Conservation (phyloP, 2,797 vertebrate genomes). For the Yasuhikotakia modesta region DNA sequence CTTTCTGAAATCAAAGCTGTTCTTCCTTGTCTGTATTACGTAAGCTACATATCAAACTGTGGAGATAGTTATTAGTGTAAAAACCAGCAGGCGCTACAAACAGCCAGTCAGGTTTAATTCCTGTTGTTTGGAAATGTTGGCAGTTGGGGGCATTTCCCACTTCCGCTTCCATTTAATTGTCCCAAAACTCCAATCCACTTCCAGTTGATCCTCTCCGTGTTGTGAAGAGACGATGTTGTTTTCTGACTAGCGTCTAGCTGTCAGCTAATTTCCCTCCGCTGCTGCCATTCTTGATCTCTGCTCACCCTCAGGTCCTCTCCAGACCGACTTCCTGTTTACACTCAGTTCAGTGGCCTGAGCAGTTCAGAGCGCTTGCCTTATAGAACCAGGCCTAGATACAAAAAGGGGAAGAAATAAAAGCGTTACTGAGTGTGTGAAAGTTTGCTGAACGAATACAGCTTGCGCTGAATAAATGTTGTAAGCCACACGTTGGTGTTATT, state of each 20-base stretch:
- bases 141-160: constrained; percentile 42
- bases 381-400: constrained; percentile 52
- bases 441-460: not conserved
- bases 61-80: not conserved
- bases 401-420: constrained; percentile 28
- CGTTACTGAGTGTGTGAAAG: not conserved
- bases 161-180: constrained; percentile 40
- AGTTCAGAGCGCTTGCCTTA: constrained; percentile 62
- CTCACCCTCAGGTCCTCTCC: constrained; percentile 55
- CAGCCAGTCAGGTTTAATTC: constrained; percentile 31
- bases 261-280: constrained; percentile 41
- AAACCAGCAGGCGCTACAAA: constrained; percentile 25
- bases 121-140: constrained; percentile 49
- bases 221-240: constrained; percentile 12
- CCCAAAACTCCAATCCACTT: constrained; percentile 41
- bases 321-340: constrained; percentile 79
- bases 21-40: not conserved
- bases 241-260: constrained; percentile 51
- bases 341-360: constrained; percentile 47
- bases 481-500: constrained; percentile 10
- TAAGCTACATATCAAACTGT: not conserved
- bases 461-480: constrained; percentile 1
- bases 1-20: not conserved
- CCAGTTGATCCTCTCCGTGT: constrained; percentile 5
- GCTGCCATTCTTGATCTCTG: constrained; percentile 42